Percentiles rank a stretch among this genome's conserved stretches.
Evolutionary conservation across 2,888 invertebrate species (phyloP).

Genomic region (Philonicus albiceps): DNA sequence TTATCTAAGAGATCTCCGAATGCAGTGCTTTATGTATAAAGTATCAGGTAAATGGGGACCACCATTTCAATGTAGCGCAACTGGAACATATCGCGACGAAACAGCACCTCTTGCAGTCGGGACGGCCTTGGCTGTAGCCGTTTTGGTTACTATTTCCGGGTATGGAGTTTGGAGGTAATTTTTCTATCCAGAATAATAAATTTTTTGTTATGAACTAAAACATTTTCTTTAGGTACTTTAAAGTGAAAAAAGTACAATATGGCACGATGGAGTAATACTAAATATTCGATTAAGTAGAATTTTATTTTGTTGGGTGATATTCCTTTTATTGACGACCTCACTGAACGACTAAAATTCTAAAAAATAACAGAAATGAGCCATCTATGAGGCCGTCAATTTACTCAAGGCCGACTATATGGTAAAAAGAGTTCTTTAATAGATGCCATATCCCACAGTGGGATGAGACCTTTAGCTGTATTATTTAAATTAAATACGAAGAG

Average conservation of each 20-base stretch:
- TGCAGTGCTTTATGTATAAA: conserved; percentile 91
- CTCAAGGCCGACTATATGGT: not conserved
- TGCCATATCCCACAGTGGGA: not conserved
- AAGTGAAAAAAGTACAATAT: conserved; percentile 90
- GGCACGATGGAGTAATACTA: conserved; percentile 83
- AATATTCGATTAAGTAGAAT: not conserved
- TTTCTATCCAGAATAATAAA: not conserved
- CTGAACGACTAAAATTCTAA: not conserved
- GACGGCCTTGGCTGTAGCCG: conserved; percentile 82
- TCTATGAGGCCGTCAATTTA: not conserved
- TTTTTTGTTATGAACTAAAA: not conserved
- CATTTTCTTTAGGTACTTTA: conserved; percentile 75
- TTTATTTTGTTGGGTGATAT: not conserved
- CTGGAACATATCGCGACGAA: conserved; percentile 74
- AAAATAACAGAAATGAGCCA: not conserved
- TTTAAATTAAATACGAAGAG: not conserved
- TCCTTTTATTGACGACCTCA: not conserved
- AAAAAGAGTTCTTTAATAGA: not conserved
- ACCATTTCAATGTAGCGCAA: conserved; percentile 64
- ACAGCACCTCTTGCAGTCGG: conserved; percentile 86
- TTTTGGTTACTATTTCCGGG: conserved; percentile 80
- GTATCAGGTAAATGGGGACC: conserved; percentile 70
- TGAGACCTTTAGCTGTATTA: not conserved
- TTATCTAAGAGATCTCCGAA: conserved; percentile 73
- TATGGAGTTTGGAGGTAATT: conserved; percentile 73